Evolutionary conservation across 2,797 vertebrate genomes (phyloP), one percentile per base, ranked within the genome.

Genomic region (Tinamus major): DNA sequence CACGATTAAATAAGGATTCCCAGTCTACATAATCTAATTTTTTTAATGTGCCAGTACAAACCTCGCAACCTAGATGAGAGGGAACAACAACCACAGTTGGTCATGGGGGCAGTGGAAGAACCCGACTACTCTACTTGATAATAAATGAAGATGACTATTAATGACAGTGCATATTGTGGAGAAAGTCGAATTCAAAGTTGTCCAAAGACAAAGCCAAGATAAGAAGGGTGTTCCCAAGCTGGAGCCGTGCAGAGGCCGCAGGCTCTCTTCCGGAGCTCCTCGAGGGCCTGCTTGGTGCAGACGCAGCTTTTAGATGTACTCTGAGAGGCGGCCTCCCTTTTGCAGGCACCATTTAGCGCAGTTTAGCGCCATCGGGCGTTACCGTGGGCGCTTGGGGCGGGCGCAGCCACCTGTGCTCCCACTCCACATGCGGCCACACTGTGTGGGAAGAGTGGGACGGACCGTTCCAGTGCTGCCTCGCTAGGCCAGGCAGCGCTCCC

Each of bases 21-120:
- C 3, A 19, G 23, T 6, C 6, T 58, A 9, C 20, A 69, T 20
- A 5, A 58, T 49, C 9, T 29, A 78, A 62, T 72, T 48, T 58
- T 79, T 75, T 58, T 46, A 67, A 62, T 14, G 31, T 68, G 67
- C 16, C 39, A 62, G 13, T 26, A n/a, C 16, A 69, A 81, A 78
- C 24, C 4, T 51, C n/a, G 44, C 17, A 9, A 6, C 26, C 56
- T 44, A 29, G 19, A 33, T 55, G n/a, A 59, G 31, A 81, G 10
- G 13, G 13, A 79, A 59, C 2, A 37, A 59, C 7, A 76, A 24
- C 85, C 39, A 33, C 46, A 9, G 6, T 27, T 42, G 35, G 26
- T 59, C 0, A 1, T 0, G 5, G 5, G 6, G 8, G 5, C 41
- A 13, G 12, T 53, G 37, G 9, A 82, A 79, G 31, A 81, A 74